Evolutionary conservation across 2,797 vertebrate genomes (phyloP), one percentile per base, ranked within the genome.

Genomic region (Rhinella marina): DNA sequence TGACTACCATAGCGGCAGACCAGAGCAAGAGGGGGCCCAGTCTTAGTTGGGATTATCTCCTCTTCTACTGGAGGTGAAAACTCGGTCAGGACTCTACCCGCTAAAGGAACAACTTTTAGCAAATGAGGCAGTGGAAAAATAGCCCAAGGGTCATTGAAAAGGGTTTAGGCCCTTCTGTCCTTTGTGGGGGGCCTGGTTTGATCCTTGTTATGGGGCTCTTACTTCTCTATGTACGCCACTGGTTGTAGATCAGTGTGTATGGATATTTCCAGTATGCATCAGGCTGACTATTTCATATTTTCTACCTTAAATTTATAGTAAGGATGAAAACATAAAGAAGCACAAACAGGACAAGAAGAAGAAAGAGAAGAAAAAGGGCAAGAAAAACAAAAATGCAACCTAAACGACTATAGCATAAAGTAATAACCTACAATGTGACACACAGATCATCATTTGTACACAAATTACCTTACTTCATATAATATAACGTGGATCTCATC

Each of bases 321-420:
- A 4, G 41, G 14, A 50, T 14, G 2, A 13, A 64, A 14, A 64
- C 32, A 50, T 6, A 2, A 50, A 66, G 61, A 50, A 64, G 29
- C 61, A 64, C 21, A 48, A 66, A 29, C 6, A 79, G 8, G 25
- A 79, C 7, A 62, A 41, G 79, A 81, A 81, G 2, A 81, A 77
- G 25, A 78, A 57, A 2, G n/a, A 41, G 79, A 81, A 81, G 61
- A 81, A 64, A 64, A 59, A 81, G n/a, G 48, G 11, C 73, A 77
- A 77, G 41, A 75, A 75, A 23, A 75, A 17, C 3, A 12, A 78
- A 66, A 66, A 50, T 0, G 1, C 23, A 81, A 50, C 62, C 17
- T n/a, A 66, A 62, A 66, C 21, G 23, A 62, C 5, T 66, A 64
- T 25, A 50, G 27, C 62, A n/a, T 9, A n/a, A 8, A 14, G 57